Base-by-base conservation (phyloP, 2,113 vertebrate genomes). In the Xiphophorus hellerii region DNA sequence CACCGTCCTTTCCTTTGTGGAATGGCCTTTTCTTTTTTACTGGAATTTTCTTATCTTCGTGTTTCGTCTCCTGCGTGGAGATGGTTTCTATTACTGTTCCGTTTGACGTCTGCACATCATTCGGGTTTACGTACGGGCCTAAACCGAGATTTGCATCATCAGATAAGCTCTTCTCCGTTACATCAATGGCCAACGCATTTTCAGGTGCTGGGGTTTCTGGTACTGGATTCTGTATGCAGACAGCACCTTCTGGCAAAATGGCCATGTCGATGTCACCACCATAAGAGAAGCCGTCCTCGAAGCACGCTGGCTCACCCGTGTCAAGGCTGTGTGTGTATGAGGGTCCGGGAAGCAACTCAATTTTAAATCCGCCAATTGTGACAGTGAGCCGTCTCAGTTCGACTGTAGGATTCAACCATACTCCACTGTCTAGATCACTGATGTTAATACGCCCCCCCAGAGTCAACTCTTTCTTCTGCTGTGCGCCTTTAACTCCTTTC, bases 271-370 rank as follows among this genome's bases (percentile, higher is more conserved):
- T 63, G 9, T 84, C 84, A 2, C 86, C 89, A n/a, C 77, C 35
- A 2, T 80, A 83, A 0, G 87, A 29, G 44, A 88, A 68, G 15
- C 83, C 79, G 5, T 88, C 90, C 0, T 90, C 92, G 17, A 85
- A 69, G 58, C 72, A 66, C 2, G 54, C 64, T 28, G 88, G 37
- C 82, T 91, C 77, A 37, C 73, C 82, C 0, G 63, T 60, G 6
- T 74, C 82, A 3, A 87, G 42, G 25, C 29, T 71, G 3, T 89
- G 76, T 66, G 80, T 11, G 76, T 94, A 93, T 7, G 93, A 95
- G 1, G 94, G 94, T 73, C 94, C 94, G 14, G 94, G 94, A 63
- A 94, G 92, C 62, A 95, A 88, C 83, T 95, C 95, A 15, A 95
- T 95, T 84, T 75, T 93, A 77, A 94, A 95, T 66, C 94, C 95